A percentile compares a stretch with the other conserved stretches of the same genome.
These are phyloP conservation scores for Indicator indicator DNA, from an alignment of 2,113 vertebrate species.

Conservation along the genomic window DNA sequence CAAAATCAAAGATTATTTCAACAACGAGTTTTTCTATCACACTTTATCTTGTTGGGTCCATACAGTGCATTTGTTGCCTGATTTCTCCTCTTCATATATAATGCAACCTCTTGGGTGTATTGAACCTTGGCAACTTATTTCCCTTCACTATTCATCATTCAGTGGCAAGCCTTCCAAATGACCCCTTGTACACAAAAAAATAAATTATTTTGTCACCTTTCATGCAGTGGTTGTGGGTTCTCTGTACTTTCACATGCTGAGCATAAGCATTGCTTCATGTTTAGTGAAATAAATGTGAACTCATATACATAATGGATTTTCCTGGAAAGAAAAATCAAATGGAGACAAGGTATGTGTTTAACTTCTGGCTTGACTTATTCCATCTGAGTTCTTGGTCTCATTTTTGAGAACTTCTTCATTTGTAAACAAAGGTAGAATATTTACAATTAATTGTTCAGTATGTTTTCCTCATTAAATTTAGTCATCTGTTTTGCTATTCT, in stretches of 20 bases:
- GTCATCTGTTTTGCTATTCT: not conserved
- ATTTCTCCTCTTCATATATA: not conserved
- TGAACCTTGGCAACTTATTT: conserved; percentile 9
- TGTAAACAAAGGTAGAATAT: not conserved
- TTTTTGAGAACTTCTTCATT: not conserved
- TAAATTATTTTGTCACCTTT: not conserved
- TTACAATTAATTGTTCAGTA: not conserved
- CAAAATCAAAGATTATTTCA: conserved; percentile 19
- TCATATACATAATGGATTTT: not conserved
- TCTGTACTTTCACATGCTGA: not conserved
- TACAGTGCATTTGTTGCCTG: not conserved
- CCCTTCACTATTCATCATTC: not conserved
- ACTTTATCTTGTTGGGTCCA: not conserved
- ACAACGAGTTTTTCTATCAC: not conserved
- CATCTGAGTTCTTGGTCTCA: not conserved
- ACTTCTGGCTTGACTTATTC: not conserved
- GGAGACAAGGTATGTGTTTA: not conserved
- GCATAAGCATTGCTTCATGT: not conserved
- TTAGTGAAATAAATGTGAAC: not conserved
- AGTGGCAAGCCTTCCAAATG: not conserved
- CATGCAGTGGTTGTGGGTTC: not conserved
- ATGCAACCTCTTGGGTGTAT: not conserved
- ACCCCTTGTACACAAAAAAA: not conserved
- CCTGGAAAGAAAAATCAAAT: not conserved
- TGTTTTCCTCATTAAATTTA: not conserved